Evolutionary conservation across 1,140 invertebrate genomes (phyloP).

Genomic region (Maniola jurtina): DNA sequence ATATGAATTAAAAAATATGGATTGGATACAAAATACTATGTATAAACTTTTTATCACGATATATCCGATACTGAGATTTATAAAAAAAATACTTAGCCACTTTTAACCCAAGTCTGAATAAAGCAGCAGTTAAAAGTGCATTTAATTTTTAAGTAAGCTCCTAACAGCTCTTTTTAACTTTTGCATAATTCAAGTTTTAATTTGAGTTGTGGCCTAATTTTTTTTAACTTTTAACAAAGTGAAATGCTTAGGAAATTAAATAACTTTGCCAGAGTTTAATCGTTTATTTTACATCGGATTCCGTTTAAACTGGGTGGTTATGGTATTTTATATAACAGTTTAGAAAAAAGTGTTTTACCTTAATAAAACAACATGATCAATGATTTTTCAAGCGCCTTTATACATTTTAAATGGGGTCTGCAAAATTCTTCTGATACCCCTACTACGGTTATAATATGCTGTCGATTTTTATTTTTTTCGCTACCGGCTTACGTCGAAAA

Average conservation of each 20-base stretch:
- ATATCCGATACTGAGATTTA: no score
- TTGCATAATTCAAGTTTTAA: slow-evolving; percentile 1
- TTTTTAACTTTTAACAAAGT: background rate
- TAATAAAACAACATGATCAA: no score
- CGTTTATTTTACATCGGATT: background rate
- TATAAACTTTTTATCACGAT: no score
- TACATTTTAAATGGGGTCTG: no score
- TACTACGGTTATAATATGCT: no score
- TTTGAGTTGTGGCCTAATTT: slow-evolving; percentile 3
- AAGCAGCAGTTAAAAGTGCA: slow-evolving; percentile 3
- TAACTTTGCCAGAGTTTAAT: background rate
- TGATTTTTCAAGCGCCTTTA: no score
- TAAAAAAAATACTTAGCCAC: background rate
- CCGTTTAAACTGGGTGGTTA: background rate
- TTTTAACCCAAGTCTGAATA: background rate
- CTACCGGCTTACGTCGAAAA: background rate
- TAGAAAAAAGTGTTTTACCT: no score
- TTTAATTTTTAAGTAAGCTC: slow-evolving; percentile 5
- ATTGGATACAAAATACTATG: no score
- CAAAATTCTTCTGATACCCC: no score
- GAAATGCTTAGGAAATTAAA: no score
- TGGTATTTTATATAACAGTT: no score
- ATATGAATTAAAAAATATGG: no score
- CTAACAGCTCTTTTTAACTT: slow-evolving; percentile 1
- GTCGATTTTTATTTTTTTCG: background rate